Conservation (phyloP, 2,888 invertebrate genomes). For the Yponomeuta evonymella region DNA sequence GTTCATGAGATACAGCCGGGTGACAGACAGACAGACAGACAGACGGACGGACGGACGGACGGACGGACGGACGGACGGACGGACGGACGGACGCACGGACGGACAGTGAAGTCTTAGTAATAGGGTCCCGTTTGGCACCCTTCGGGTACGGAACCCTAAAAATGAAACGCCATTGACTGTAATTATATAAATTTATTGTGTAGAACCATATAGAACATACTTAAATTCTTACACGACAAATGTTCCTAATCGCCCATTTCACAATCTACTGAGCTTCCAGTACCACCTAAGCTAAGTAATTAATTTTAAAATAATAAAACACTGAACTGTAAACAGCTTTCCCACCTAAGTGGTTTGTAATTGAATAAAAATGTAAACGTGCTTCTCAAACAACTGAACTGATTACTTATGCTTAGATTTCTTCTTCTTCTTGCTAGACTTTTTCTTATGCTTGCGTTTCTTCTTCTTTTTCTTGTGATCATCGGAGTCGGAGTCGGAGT, state of each 20-base stretch:
- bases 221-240: neutral
- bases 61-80: too few relatives aligned
- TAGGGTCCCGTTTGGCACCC: too few relatives aligned
- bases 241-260: neutral
- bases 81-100: too few relatives aligned
- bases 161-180: neutral
- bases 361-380: constrained; percentile 2
- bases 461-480: constrained; percentile 81
- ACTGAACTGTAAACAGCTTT: constrained; percentile 3
- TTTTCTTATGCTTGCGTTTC: constrained; percentile 82
- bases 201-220: neutral
- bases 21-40: too few relatives aligned
- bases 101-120: too few relatives aligned
- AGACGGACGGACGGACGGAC: too few relatives aligned
- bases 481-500: constrained; percentile 80
- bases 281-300: neutral
- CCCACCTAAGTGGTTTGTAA: neutral
- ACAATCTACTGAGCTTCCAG: neutral
- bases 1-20: too few relatives aligned
- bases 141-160: neutral
- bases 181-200: constrained; percentile 5
- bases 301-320: constrained; percentile 5
- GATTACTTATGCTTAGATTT: constrained; percentile 73
- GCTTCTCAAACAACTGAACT: neutral
- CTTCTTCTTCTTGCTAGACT: constrained; percentile 83